phyloP scores from a whole-genome alignment of 1,140 invertebrate species.

The Drosophila pruinosa region DNA sequence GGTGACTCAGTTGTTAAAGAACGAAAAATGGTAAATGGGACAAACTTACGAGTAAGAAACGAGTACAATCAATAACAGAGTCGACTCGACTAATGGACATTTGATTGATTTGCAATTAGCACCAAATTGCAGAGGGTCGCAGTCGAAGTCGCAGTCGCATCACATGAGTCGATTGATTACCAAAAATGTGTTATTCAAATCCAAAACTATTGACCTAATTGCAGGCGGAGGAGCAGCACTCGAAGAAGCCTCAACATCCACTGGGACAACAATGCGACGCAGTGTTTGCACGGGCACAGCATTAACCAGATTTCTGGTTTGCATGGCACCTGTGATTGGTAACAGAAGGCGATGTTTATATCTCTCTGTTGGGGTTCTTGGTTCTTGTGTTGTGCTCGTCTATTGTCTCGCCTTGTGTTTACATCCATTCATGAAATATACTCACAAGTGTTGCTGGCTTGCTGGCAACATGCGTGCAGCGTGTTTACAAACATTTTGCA shows the following conservation, averaged over 20 bases:
- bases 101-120: constrained; percentile 78
- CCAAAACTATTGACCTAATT: constrained; percentile 67
- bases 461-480: constrained; percentile 27
- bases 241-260: constrained; percentile 11
- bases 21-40: background rate
- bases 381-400: background rate
- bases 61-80: constrained; percentile 20
- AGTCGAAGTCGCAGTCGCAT: too few species aligned
- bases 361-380: background rate
- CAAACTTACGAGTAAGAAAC: background rate
- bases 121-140: constrained; percentile 7
- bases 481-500: constrained; percentile 31
- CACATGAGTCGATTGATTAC: constrained; percentile 54
- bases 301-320: constrained; percentile 78
- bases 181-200: background rate
- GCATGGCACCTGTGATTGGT: constrained; percentile 82
- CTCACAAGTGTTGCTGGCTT: constrained; percentile 19
- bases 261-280: constrained; percentile 12
- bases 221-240: constrained; percentile 37
- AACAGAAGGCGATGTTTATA: constrained; percentile 21
- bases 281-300: constrained; percentile 62
- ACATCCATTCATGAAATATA: constrained; percentile 43
- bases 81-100: constrained; percentile 51
- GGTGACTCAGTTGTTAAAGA: constrained; percentile 49
- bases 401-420: constrained; percentile 1